Evolutionary conservation across 2,797 vertebrate species (phyloP).

Genomic region (Enteromius anoplus): DNA sequence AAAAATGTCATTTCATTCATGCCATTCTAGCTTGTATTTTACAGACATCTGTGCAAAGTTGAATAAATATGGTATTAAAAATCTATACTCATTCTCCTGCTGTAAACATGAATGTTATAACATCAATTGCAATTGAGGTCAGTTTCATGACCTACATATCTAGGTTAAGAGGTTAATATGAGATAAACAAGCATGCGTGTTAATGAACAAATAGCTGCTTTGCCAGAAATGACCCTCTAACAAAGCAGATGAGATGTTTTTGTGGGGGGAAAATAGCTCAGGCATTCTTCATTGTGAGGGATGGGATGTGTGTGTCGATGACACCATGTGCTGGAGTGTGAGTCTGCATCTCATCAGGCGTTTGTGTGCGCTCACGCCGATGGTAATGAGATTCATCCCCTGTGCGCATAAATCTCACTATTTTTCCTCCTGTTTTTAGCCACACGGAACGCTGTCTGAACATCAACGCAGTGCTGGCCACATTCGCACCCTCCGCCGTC

Average conservation of each 20-base stretch:
- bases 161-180: slow-evolving; percentile 20
- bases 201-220: background rate
- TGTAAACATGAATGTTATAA: background rate
- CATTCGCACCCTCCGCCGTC: background rate
- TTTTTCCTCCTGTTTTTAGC: background rate
- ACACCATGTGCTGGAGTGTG: slow-evolving; percentile 11
- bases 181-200: background rate
- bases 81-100: slow-evolving; percentile 10
- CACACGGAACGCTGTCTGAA: slow-evolving; percentile 12
- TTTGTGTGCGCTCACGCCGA: background rate
- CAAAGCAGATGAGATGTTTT: background rate
- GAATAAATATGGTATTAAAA: background rate
- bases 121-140: slow-evolving; percentile 3
- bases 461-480: background rate
- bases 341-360: slow-evolving; percentile 17
- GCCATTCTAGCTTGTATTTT: background rate
- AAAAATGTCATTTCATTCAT: too few relatives aligned
- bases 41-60: background rate
- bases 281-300: background rate
- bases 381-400: slow-evolving; percentile 1
- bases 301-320: slow-evolving; percentile 13
- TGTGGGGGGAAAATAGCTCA: background rate
- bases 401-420: background rate
- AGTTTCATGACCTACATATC: slow-evolving; percentile 23
- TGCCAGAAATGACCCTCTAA: background rate